Conservation (phyloP, 92 coral and sea anemone genomes). For the Chrysogorgia sp. region DNA sequence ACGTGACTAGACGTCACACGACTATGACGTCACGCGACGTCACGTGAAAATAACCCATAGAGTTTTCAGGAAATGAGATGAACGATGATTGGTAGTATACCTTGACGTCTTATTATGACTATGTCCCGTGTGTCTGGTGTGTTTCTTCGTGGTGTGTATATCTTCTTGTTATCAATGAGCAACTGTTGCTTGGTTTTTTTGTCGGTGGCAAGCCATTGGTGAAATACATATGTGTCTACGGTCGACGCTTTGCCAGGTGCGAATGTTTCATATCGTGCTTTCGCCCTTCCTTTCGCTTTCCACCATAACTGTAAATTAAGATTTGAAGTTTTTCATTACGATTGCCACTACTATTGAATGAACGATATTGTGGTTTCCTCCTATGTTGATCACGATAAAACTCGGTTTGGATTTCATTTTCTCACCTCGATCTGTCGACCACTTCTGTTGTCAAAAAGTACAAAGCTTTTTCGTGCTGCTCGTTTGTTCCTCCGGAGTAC, state of each 20-base stretch:
- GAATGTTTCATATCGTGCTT: background rate
- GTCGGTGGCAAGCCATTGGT: constrained; percentile 75
- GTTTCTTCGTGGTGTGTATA: constrained; percentile 54
- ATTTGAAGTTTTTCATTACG: no score
- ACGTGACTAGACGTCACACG: no score
- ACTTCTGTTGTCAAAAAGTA: constrained; percentile 24
- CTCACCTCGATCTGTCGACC: constrained; percentile 27
- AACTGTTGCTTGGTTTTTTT: constrained; percentile 58
- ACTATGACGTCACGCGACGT: no score
- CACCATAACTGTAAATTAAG: constrained; percentile 15
- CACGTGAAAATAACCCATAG: constrained; percentile 2
- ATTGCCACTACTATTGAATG: no score
- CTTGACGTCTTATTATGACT: constrained; percentile 66
- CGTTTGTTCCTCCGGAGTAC: background rate
- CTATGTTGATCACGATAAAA: background rate
- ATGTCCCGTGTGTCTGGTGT: constrained; percentile 3
- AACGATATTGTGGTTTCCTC: background rate
- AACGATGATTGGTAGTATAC: constrained; percentile 23
- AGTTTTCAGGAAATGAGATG: constrained; percentile 12
- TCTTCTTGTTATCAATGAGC: constrained; percentile 52
- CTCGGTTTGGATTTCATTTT: background rate
- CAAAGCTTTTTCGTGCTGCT: background rate
- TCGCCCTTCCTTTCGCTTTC: background rate
- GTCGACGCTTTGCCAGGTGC: background rate
- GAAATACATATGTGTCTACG: constrained; percentile 62